Evolutionary conservation across 2,888 invertebrate genomes (phyloP), one percentile per base, ranked within the genome.

Genomic region (Imbricaverruca yamaguchii): DNA sequence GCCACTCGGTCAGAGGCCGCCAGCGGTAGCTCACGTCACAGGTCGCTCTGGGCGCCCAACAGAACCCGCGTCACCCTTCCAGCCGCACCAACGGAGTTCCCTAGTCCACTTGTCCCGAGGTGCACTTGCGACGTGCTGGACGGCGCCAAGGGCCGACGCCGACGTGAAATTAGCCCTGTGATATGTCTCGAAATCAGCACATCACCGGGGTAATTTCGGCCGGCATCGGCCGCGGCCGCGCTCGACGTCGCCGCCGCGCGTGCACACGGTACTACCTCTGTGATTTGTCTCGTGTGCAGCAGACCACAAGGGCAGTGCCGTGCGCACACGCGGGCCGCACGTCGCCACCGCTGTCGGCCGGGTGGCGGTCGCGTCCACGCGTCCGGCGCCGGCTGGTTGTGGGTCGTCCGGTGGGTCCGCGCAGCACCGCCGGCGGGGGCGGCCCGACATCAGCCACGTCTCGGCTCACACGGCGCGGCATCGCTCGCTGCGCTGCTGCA

Each of bases 101-200:
- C 12, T 7, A 15, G 11, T 15, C 59, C 12, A 15, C 59, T 59
- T 15, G 39, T 39, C 69, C 39, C 3, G 39, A 25, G 7, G 69
- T 11, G 39, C 39, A 39, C 15, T 39, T 13, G 69, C 39, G 25
- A 10, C 39, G 25, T 39, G 67, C 25, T 12, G 25, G 67, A 67
- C 18, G 11, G 23, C 13, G 25, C 11, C 25, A 39, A 39, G 25
- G 67, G 15, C 39, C 69, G 69, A 21, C 23, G 67, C 25, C 67
- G 67, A 25, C 59, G 67, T 67, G 67, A 74, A 74, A 74, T 55
- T 53, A 55, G 74, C 74, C 55, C 74, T 74, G 74, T 74, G 74
- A 74, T 74, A 74, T 55, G 74, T 21, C 74, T 74, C 11, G 8
- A 55, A 12, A 1, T 4, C 74, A 13, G 74, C 74, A 55, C 74